Base-by-base conservation (phyloP, 2,888 invertebrate species). In the Chaetogeoica ovagalla region DNA sequence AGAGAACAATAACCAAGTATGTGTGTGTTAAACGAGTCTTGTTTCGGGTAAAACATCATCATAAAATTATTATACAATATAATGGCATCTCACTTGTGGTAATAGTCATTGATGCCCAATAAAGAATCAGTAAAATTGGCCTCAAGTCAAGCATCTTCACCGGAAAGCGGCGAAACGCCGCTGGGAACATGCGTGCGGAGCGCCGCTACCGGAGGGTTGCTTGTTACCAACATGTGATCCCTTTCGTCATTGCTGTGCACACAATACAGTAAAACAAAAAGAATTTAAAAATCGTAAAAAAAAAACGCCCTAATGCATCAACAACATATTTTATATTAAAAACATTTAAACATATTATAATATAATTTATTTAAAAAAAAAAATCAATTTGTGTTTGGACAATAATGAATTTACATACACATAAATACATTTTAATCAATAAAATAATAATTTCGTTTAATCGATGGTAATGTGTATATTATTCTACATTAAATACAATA, bases 101-200 rank as follows among this genome's bases (percentile, higher is more conserved):
- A 79, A 71, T 79, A 79, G 59, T 79, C 79, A 79, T 70, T 79
- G 79, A 79, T 79, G 70, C 79, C 79, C 55, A 57, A 79, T 63
- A 79, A 30, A 63, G 79, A 79, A 43, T 79, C 79, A 63, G 79
- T 71, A 71, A 79, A 79, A 71, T 79, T 79, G 63, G 79, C 79
- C 79, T 79, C 79, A 79, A 79, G 79, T 79, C 79, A 79, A 79
- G 79, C 79, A 71, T 79, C 79, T 71, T 79, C 79, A 70, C 79
- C 79, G 15, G 79, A 79, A 43, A 79, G 70, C 17, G 79, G 79
- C 19, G 79, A 79, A 30, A 70, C 63, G 6, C 79, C 70, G 52
- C 63, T 55, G 21, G 79, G 79, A 55, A 63, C 79, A n/a, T 79
- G 79, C 15, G 79, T 79, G 57, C 79, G 79, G 63, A 79, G 71